Base-by-base conservation (phyloP, 2,113 vertebrate genomes). In the Neoarius graeffei region DNA sequence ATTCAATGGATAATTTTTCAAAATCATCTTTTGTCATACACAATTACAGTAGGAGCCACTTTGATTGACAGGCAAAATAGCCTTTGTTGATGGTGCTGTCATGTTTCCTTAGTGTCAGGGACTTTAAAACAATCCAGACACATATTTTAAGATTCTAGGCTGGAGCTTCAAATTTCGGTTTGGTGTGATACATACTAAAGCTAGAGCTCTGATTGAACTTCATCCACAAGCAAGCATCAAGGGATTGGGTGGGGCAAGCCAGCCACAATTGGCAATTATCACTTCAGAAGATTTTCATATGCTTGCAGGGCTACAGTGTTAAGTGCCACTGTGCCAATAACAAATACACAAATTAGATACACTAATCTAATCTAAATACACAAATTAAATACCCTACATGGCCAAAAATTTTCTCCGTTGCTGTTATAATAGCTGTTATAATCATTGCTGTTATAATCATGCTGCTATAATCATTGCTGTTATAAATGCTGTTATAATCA, bases 41-140 rank as follows among this genome's bases (percentile, higher is more conserved):
- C 94, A 95, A 96, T 96, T 96, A 95, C 94, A 93, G 92, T 81
- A 80, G 91, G 90, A 89, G 92, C 90, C 90, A 91, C 92, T 91
- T 89, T 96, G 95, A 96, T 92, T 95, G 95, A 93, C 95, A 96
- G 94, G 94, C 93, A 95, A 95, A 96, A 96, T 95, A 94, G 95
- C 94, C 93, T 95, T 95, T 95, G 95, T 96, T 96, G 95, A 96
- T 95, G 94, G 94, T 93, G 92, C 94, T 94, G 95, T 95, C 95
- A 95, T 95, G 95, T 96, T 95, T 94, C 92, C 95, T 96, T 94
- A 94, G 91, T 84, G 91, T 95, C 94, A 94, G 89, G 92, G 85
- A 91, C 92, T 93, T 93, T 93, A 94, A 94, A 96, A 94, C 94
- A 93, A 94, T 94, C 93, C 92, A 91, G 95, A 94, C 94, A 94